phyloP scores from a whole-genome alignment of 2,113 vertebrate species.

The Rhea americana region DNA sequence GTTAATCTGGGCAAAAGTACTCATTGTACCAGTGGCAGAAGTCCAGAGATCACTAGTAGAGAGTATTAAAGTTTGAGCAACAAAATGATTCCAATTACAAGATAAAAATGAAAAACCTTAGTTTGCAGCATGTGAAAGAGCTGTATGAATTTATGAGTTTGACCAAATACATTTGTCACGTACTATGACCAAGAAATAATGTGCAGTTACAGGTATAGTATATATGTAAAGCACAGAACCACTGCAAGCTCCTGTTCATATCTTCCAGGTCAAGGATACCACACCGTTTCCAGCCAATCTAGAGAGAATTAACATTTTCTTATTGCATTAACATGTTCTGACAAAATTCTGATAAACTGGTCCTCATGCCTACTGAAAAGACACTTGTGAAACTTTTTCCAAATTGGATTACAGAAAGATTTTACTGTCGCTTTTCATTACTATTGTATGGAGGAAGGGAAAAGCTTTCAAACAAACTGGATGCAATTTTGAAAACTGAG shows the following conservation, averaged over 20 bases:
- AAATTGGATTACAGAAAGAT: neutral
- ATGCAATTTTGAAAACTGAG: neutral
- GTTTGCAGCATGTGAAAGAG: neutral
- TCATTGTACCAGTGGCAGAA: accelerated
- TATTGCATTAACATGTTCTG: neutral
- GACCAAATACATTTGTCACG: neutral
- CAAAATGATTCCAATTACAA: neutral
- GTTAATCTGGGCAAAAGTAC: neutral
- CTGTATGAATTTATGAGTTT: neutral
- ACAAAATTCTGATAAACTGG: neutral
- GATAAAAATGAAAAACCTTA: neutral
- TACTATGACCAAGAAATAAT: neutral
- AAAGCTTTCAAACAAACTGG: neutral
- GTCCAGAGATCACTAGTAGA: neutral
- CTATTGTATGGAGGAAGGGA: neutral
- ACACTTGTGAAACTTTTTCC: neutral
- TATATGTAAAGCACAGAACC: neutral
- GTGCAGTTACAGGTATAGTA: neutral
- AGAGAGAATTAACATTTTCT: neutral
- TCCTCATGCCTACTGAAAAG: neutral
- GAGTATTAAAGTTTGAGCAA: neutral
- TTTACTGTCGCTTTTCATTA: neutral
- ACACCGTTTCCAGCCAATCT: neutral
- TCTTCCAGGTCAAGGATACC: neutral
- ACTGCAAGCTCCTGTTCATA: neutral